Percentiles rank a stretch among this genome's conserved stretches.
These are phyloP conservation scores for Accipiter virgatus DNA, from an alignment of 2,113 vertebrate genomes.

Conservation along the genomic window DNA sequence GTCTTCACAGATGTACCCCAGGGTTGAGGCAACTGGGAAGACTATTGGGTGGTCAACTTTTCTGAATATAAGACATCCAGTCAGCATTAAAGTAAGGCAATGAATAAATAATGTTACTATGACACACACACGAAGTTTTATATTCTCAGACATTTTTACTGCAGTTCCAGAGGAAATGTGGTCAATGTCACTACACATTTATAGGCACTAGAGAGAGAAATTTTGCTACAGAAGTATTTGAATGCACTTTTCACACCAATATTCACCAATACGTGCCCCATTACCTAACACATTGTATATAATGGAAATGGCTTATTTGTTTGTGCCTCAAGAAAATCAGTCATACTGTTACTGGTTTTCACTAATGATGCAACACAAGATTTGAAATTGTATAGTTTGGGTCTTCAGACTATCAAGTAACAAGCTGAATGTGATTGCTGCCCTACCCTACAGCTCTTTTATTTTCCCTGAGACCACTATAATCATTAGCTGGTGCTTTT, in stretches of 20 bases:
- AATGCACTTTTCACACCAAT: background rate
- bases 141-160: background rate
- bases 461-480: background rate
- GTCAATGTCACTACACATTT: background rate
- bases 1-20: background rate
- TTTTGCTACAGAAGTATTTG: background rate
- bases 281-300: background rate
- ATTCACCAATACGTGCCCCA: background rate
- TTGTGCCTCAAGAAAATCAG: background rate
- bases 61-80: background rate
- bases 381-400: background rate
- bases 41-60: background rate
- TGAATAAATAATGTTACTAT: background rate
- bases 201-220: background rate
- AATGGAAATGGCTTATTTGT: background rate
- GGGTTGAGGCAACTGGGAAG: background rate
- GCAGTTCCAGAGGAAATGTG: background rate
- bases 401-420: background rate
- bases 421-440: background rate
- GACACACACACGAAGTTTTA: accelerated
- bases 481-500: background rate
- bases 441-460: background rate
- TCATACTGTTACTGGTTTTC: background rate
- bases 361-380: background rate
- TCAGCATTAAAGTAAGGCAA: background rate